These are phyloP conservation scores for Thaleichthys pacificus DNA, from an alignment of 2,797 vertebrate species.

Conservation along the genomic window DNA sequence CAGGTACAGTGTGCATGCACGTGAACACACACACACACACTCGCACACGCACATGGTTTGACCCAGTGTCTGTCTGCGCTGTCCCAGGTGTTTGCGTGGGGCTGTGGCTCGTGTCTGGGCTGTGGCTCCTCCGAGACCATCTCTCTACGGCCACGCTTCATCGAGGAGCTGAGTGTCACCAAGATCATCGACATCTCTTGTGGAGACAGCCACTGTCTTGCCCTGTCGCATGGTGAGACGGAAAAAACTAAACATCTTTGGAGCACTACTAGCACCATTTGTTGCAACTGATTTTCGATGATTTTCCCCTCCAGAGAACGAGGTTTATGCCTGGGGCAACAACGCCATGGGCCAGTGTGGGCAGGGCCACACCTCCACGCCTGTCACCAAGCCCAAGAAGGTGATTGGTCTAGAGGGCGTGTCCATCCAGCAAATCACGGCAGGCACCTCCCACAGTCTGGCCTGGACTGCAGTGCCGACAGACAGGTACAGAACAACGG, in stretches of 20 bases:
- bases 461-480: conserved; percentile 67
- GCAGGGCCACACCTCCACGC: conserved; percentile 66
- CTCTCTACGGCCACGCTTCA: conserved; percentile 56
- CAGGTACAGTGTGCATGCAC: conserved; percentile 47
- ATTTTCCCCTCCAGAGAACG: conserved; percentile 53
- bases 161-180: conserved; percentile 64
- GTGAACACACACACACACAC: background rate
- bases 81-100: conserved; percentile 65
- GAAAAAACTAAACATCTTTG: background rate
- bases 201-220: conserved; percentile 68
- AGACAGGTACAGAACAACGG: conserved; percentile 49
- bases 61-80: background rate
- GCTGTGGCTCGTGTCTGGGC: conserved; percentile 66
- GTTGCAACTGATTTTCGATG: background rate
- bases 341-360: conserved; percentile 71
- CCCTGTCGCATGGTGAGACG: conserved; percentile 62
- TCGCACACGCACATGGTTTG: background rate
- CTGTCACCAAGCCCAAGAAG: conserved; percentile 67
- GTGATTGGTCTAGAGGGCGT: conserved; percentile 66
- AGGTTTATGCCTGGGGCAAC: conserved; percentile 70
- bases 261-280: too few species aligned
- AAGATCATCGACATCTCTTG: conserved; percentile 69
- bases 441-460: conserved; percentile 68
- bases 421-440: conserved; percentile 67
- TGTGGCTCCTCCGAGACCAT: conserved; percentile 67